Evolutionary conservation across 1,140 invertebrate genomes (phyloP).

Genomic region (Dendrolimus kikuchii): DNA sequence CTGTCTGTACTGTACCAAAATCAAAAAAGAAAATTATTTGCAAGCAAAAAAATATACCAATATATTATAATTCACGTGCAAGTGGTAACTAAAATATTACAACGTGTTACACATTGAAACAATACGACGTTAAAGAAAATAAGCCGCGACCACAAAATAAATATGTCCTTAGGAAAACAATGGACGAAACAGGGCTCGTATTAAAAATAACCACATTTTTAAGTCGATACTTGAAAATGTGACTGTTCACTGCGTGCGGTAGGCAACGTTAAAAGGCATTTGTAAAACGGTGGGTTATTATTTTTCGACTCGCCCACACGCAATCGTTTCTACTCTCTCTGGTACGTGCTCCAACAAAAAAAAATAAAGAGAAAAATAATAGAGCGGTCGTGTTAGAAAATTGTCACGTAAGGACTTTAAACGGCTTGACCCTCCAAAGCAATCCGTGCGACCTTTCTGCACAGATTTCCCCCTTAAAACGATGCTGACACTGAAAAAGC

Average conservation of each 20-base stretch:
- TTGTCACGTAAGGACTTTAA: slow-evolving; percentile 33
- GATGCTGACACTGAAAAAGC: slow-evolving; percentile 27
- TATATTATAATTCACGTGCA: not conserved
- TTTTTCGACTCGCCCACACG: slow-evolving; percentile 52
- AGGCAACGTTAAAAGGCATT: slow-evolving; percentile 38
- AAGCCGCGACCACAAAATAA: slow-evolving; percentile 39
- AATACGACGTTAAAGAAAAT: slow-evolving; percentile 36
- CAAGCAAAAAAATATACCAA: no score
- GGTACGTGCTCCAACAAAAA: slow-evolving; percentile 43
- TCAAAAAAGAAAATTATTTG: no score
- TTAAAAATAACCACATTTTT: slow-evolving; percentile 45
- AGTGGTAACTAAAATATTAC: slow-evolving; percentile 9
- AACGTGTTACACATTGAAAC: slow-evolving; percentile 29
- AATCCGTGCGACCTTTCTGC: slow-evolving; percentile 9
- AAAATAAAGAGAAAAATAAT: slow-evolving; percentile 4
- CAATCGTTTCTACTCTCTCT: slow-evolving; percentile 36
- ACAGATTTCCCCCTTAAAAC: slow-evolving; percentile 21
- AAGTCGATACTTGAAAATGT: slow-evolving; percentile 50
- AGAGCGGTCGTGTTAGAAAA: slow-evolving; percentile 18
- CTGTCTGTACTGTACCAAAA: no score
- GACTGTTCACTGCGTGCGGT: slow-evolving; percentile 47
- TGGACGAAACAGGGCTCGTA: slow-evolving; percentile 33
- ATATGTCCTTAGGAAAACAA: slow-evolving; percentile 58
- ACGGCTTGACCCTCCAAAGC: slow-evolving; percentile 27
- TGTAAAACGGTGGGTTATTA: slow-evolving; percentile 41